phyloP scores from a whole-genome alignment of 2,888 invertebrate species.

The Punctoribates punctum region DNA sequence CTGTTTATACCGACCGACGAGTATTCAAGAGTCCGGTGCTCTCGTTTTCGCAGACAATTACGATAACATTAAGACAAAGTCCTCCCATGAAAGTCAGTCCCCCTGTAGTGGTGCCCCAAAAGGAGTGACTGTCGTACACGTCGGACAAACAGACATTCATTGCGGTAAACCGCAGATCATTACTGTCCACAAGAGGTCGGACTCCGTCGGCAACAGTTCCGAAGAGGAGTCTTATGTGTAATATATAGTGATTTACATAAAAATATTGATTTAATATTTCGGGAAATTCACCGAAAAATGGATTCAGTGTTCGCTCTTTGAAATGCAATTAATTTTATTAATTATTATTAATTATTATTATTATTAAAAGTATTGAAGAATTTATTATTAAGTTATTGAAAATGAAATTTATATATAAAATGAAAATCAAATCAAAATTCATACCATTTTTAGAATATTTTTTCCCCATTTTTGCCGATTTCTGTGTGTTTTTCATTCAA shows the following conservation, averaged over 20 bases:
- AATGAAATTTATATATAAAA: background rate
- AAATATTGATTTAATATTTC: background rate
- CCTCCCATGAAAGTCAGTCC: background rate
- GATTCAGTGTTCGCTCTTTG: background rate
- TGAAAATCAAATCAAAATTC: too few species aligned
- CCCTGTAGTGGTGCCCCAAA: background rate
- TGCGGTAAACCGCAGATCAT: slow-evolving; percentile 2
- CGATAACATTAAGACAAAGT: background rate
- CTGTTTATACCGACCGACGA: background rate
- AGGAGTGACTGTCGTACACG: slow-evolving; percentile 14
- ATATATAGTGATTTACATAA: background rate
- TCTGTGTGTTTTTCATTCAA: too few species aligned
- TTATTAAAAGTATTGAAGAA: background rate
- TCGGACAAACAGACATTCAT: background rate
- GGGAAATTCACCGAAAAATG: background rate
- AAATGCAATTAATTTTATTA: background rate
- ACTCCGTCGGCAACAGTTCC: slow-evolving; percentile 13
- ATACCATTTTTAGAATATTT: too few species aligned
- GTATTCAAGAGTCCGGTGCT: slow-evolving; percentile 3
- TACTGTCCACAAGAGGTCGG: slow-evolving; percentile 21
- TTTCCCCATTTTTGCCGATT: too few species aligned
- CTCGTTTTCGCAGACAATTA: background rate
- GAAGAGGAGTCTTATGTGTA: slow-evolving; percentile 32
- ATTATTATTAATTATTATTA: background rate
- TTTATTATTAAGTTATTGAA: background rate